Evolutionary conservation across 2,888 invertebrate genomes (phyloP), one percentile per base, ranked within the genome.

Genomic region (Eilema griseolum): DNA sequence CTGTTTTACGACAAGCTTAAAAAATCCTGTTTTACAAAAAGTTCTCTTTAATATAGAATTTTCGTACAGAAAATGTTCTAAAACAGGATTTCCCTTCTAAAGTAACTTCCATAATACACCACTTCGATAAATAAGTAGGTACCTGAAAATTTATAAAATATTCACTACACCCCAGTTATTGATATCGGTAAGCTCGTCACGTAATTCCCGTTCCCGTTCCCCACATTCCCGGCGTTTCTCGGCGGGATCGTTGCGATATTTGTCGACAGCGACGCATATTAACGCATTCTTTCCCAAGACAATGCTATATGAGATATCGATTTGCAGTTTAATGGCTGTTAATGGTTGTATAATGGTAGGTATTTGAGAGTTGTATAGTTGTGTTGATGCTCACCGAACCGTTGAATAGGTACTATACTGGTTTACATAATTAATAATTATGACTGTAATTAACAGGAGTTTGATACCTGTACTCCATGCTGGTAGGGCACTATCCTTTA

Each of bases 101-200:
- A 10, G 16, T 41, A 16, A 41, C 41, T 41, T 41, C 41, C 41
- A 4, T 8, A 16, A 41, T 41, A 41, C 37, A 37, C 1, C n/a
- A n/a, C n/a, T 37, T 24, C 3, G 28, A 46, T 24, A 26, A 46
- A 20, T 24, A 28, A 26, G 46, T 33, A 33, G 31, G 31, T 63
- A 63, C 31, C 52, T 65, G 7, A 64, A 61, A 62, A 68, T 79
- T 78, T 73, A 73, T 75, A 74, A 77, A 82, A 81, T 79, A 78
- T 81, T 79, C 77, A 41, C 33, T 61, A 62, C 61, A 24, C 65
- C 46, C 72, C 74, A 67, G 76, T 79, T 80, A 83, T 81, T 74
- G 80, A 73, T 87, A 88, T 89, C 88, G 85, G 85, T 78, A 85
- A 75, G 74, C 81, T 66, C 52, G 72, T 85, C 89, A 88, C 91